Conservation (phyloP, 1,140 invertebrate genomes). For the Drosophila orena region DNA sequence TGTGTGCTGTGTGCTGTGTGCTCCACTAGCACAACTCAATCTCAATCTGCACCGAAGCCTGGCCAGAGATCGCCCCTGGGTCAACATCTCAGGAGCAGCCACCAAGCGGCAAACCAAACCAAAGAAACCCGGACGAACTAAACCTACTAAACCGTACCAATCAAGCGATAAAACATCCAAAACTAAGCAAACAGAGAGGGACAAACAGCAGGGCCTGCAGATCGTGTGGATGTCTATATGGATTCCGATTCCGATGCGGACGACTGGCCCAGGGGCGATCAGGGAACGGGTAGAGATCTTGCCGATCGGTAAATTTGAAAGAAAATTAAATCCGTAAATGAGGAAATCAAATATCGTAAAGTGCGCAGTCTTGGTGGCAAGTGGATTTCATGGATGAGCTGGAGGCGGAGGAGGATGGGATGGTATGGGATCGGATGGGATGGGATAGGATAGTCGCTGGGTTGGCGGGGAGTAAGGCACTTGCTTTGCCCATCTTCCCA, state of each 20-base stretch:
- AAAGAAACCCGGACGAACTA: constrained; percentile 29
- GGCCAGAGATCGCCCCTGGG: constrained; percentile 55
- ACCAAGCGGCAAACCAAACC: constrained; percentile 61
- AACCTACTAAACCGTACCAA: constrained; percentile 62
- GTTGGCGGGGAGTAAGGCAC: constrained; percentile 33
- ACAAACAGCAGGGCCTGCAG: constrained; percentile 43
- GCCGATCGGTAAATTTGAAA: constrained; percentile 79
- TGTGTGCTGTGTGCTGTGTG: constrained; percentile 44
- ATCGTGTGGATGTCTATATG: constrained; percentile 51
- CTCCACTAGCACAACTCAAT: constrained; percentile 69
- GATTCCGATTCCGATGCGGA: constrained; percentile 46
- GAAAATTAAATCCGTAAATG: constrained; percentile 84
- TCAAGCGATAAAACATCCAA: constrained; percentile 80
- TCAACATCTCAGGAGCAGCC: constrained; percentile 43
- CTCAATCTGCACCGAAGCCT: constrained; percentile 36
- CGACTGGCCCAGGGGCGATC: constrained; percentile 48
- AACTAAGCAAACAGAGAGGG: constrained; percentile 71
- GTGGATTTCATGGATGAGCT: constrained; percentile 51
- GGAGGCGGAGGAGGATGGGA: constrained; percentile 15
- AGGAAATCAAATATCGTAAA: constrained; percentile 84
- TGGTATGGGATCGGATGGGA: background rate
- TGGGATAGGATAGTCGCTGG: constrained; percentile 8
- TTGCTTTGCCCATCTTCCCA: constrained; percentile 69
- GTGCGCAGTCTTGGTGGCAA: constrained; percentile 78
- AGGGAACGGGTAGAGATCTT: constrained; percentile 61